These are phyloP conservation scores for Saimiri boliviensis DNA, from an alignment of 2,113 vertebrate genomes.

Conservation along the genomic window DNA sequence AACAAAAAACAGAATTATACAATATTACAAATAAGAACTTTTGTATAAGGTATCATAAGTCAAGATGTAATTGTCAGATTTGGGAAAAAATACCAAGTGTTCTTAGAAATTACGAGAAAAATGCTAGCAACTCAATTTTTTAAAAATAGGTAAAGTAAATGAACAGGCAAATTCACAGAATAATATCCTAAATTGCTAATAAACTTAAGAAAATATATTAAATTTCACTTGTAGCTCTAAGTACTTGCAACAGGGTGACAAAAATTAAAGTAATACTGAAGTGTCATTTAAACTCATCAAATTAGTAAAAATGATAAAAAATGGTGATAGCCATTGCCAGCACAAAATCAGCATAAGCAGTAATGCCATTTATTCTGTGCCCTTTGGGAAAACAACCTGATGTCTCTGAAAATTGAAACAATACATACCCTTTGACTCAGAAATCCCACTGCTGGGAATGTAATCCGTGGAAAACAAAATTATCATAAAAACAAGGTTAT, in stretches of 20 bases:
- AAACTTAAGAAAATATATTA: background rate
- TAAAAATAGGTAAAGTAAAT: background rate
- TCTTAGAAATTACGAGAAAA: background rate
- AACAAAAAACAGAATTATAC: background rate
- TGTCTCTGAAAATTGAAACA: constrained; percentile 17
- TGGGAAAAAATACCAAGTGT: background rate
- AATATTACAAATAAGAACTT: background rate
- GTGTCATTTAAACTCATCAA: background rate
- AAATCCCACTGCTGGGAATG: constrained; percentile 19
- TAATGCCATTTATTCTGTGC: background rate
- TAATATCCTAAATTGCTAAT: background rate
- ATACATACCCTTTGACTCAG: background rate
- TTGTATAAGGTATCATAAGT: background rate
- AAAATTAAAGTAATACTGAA: background rate
- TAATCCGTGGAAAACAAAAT: constrained; percentile 11
- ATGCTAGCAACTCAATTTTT: background rate
- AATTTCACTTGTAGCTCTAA: background rate
- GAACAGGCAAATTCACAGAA: background rate
- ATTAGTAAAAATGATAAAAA: background rate
- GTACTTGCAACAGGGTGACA: background rate
- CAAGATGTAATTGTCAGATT: background rate
- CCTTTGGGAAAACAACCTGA: background rate
- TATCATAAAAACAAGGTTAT: background rate
- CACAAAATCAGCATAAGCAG: background rate
- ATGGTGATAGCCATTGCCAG: background rate